Evolutionary conservation across 2,888 invertebrate genomes (phyloP).

Genomic region (Dicyrtomina minuta): DNA sequence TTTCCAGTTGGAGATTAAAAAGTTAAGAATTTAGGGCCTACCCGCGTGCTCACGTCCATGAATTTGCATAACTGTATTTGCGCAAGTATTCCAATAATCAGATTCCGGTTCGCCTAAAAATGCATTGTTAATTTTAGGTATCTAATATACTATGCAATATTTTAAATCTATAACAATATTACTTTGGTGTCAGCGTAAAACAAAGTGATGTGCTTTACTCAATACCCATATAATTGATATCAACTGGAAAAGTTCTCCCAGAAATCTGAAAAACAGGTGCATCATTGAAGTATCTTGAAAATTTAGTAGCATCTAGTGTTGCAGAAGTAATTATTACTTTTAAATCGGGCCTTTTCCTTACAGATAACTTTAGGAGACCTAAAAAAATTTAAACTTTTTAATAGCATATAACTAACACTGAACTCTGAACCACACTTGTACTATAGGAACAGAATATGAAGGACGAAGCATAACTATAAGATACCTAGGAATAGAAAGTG

Average conservation of each 20-base stretch:
- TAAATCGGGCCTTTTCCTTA: slow-evolving; percentile 86
- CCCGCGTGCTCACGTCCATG: slow-evolving; percentile 93
- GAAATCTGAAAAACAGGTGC: slow-evolving; percentile 98
- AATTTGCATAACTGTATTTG: slow-evolving; percentile 99
- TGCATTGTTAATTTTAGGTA: too few species aligned
- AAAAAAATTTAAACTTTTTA: slow-evolving; percentile 4
- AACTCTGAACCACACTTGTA: too few species aligned
- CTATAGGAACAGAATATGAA: too few species aligned
- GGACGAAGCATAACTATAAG: too few species aligned
- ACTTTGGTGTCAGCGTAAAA: too few species aligned
- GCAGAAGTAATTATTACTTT: slow-evolving; percentile 98
- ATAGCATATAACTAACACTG: too few species aligned
- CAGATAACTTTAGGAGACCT: slow-evolving; percentile 67
- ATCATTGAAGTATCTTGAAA: slow-evolving; percentile 97
- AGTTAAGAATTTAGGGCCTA: too few species aligned
- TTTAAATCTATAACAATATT: too few species aligned
- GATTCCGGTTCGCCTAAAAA: slow-evolving; percentile 99
- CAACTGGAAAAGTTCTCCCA: slow-evolving; percentile 92
- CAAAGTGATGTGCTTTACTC: too few species aligned
- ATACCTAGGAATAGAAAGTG: too few species aligned
- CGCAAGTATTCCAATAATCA: slow-evolving; percentile 93
- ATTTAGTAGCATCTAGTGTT: slow-evolving; percentile 96
- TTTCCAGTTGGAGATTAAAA: too few species aligned
- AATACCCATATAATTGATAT: slow-evolving; percentile 94
- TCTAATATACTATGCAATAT: too few species aligned